These are phyloP conservation scores for Wasmannia auropunctata DNA, from an alignment of 1,140 invertebrate species.

Conservation along the genomic window DNA sequence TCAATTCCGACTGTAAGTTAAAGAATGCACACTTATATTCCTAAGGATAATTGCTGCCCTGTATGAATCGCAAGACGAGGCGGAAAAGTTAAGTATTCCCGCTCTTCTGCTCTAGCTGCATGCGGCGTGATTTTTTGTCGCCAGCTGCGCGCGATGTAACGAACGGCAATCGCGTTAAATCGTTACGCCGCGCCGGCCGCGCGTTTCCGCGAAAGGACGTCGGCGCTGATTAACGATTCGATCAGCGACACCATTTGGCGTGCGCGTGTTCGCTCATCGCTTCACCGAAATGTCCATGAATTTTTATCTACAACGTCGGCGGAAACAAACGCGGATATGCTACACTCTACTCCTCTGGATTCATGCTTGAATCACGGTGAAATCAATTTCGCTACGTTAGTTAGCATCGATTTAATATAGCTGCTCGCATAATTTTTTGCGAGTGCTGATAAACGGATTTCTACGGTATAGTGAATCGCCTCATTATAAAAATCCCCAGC, in stretches of 20 bases:
- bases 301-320: conserved; percentile 33
- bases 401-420: conserved; percentile 65
- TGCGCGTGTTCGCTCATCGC: background rate
- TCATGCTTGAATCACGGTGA: conserved; percentile 29
- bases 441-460: conserved; percentile 70
- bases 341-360: conserved; percentile 3
- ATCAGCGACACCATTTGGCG: conserved; percentile 56
- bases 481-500: conserved; percentile 61
- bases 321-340: background rate
- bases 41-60: conserved; percentile 25
- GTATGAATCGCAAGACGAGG: conserved; percentile 16
- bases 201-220: conserved; percentile 55
- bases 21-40: background rate
- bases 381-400: conserved; percentile 50
- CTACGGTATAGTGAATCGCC: conserved; percentile 50
- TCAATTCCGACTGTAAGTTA: conserved; percentile 40
- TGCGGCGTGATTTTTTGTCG: conserved; percentile 50
- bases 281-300: conserved; percentile 47
- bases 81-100: conserved; percentile 35
- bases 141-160: conserved; percentile 37
- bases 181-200: conserved; percentile 53
- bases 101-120: conserved; percentile 4
- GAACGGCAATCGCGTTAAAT: conserved; percentile 60
- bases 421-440: conserved; percentile 72
- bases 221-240: conserved; percentile 58